Base-by-base conservation (phyloP, 2,888 invertebrate species). In the Drosophila formosana region DNA sequence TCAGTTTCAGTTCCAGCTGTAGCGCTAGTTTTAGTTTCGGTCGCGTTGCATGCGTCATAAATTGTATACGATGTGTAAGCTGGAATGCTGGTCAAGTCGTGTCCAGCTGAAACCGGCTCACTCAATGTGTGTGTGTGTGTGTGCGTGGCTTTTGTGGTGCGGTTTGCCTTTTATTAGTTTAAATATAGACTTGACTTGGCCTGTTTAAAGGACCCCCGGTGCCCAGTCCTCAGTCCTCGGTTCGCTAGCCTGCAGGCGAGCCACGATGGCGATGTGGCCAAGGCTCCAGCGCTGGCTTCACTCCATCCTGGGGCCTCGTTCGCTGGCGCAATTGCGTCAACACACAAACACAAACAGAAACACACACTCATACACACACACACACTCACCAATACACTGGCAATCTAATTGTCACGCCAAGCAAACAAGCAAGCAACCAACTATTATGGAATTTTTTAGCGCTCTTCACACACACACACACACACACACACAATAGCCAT, bases 331-430 rank as follows among this genome's bases (percentile, higher is more conserved):
- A 88, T 88, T 83, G 82, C 87, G 82, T 82, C 82, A 82, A 82
- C 78, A 74, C 74, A 66, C 49, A 64, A 34, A 50, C 41, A 64
- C 78, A 74, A 66, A 66, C 49, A 64, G 30, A 50, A 37, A 64
- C 23, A 37, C 13, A 43, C 30, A 61, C 18, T n/a, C n/a, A 67
- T 3, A 25, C 26, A 65, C 28, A 75, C 57, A 32, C 13, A 51
- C 39, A 60, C 57, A 53, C 45, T 52, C 37, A 69, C 39, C 39
- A 41, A 41, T n/a, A 67, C 60, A 52, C n/a, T 26, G 47, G 68
- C 81, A 83, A 75, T 84, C 78, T 84, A 87, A 84, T 89, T 87
- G 83, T 84, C 89, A 89, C 84, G 89, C 84, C 84, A 84, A 78
- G 88, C 82, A 86, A 86, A 83, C 71, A 75, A 71, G 64, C 64